Base-by-base conservation (phyloP, 1,140 invertebrate species). In the Halesus radiatus region DNA sequence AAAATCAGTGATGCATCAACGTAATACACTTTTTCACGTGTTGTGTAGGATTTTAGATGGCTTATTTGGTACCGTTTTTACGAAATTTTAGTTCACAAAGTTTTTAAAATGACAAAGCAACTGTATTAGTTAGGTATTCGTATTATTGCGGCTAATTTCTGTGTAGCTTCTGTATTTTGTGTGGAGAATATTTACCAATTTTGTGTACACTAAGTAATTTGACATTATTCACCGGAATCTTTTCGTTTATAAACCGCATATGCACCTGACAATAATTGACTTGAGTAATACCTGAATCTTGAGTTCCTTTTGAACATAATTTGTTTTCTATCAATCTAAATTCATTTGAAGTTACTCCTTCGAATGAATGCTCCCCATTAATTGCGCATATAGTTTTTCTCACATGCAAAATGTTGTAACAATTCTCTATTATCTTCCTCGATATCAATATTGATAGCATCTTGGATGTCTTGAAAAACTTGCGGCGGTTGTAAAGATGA, bases 271-370 rank as follows among this genome's bases (percentile, higher is more conserved):
- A 32, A 53, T 22, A 52, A 50, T 81, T 72, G 64, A 26, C 26
- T 73, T n/a, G 80, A 77, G 22, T 45, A 56, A 18, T 78, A 81
- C 76, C 80, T 16, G 80, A 81, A 15, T 81, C 80, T 76, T 81
- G 80, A 45, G 80, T 78, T 10, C 7, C 26, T 22, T 77, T 8
- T 8, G 32, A 20, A 73, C 26, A 64, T n/a, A 29, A 18, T n/a
- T 62, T 29, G 22, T 64, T 74, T 32, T 23, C 23, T n/a, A 58
- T 15, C 26, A 10, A 16, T 22, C 37, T 58, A 1, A 76, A 70
- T 50, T 74, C 20, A 80, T 70, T 16, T 16, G 2, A 52, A 15
- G 45, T 60, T 16, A 75, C 16, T 56, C 56, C 73, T 32, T 68
- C 62, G 32, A 52, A 79, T 23, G 78, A 79, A 60, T 45, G 20